Conservation (phyloP, 2,888 invertebrate species). For the Dasysyrphus albostriatus region DNA sequence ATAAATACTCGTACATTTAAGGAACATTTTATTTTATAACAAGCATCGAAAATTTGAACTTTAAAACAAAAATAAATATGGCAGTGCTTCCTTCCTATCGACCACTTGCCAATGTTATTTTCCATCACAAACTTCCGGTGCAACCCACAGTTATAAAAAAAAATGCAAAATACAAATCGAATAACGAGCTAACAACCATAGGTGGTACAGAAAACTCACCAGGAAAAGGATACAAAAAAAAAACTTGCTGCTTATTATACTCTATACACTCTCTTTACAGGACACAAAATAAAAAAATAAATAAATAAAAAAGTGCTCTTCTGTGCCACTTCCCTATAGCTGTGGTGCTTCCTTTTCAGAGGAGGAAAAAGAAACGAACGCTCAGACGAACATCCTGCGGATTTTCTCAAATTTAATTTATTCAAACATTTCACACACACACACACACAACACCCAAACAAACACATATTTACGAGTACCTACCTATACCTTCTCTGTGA, state of each 20-base stretch:
- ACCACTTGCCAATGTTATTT: constrained; percentile 54
- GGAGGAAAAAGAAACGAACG: constrained; percentile 70
- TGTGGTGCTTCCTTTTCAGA: constrained; percentile 35
- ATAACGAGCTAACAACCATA: constrained; percentile 55
- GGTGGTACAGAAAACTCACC: constrained; percentile 34
- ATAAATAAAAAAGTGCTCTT: constrained; percentile 25
- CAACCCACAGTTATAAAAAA: constrained; percentile 37
- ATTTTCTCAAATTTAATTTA: constrained; percentile 83
- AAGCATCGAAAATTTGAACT: neutral
- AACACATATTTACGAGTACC: constrained; percentile 37
- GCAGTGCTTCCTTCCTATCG: constrained; percentile 14
- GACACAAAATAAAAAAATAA: constrained; percentile 24
- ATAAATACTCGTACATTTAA: neutral
- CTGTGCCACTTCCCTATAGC: constrained; percentile 48
- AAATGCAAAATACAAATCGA: constrained; percentile 53
- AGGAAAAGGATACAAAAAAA: constrained; percentile 44
- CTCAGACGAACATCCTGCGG: constrained; percentile 83
- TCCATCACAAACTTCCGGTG: constrained; percentile 37
- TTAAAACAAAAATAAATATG: neutral
- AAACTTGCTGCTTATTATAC: constrained; percentile 43
- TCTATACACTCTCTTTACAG: constrained; percentile 33
- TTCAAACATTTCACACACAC: constrained; percentile 80
- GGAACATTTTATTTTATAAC: neutral
- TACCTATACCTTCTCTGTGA: neutral
- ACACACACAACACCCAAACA: constrained; percentile 41